Base-by-base conservation (phyloP, 2,113 vertebrate species). In the Scomber japonicus region DNA sequence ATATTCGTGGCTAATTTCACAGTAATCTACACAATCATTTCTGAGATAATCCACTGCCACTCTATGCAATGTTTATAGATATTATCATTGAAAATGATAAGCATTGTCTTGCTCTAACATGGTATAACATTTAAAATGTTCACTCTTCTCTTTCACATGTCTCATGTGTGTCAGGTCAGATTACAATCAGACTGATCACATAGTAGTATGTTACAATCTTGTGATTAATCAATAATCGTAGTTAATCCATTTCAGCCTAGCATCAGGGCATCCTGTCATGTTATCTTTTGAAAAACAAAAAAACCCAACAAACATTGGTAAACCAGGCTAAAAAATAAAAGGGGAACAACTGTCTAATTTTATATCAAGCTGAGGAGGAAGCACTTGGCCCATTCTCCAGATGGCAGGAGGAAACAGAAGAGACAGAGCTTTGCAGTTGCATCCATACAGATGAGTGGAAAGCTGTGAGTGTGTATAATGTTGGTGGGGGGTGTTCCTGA, bases 401-500 rank as follows among this genome's bases (percentile, higher is more conserved):
- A 91, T 91, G 82, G 75, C 71, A 81, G 40, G 48, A 74, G 63
- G 79, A 82, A 88, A 81, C 65, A 71, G 55, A 69, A 46, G 51
- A 88, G 82, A 82, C 44, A 14, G 31, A 50, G 57, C 71, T 80
- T 60, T 80, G 73, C 65, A 63, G 65, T 62, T 55, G 46, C 78
- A 75, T 85, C 83, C 82, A 84, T 87, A 82, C 79, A 90, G 85
- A 88, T 87, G 87, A 89, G 85, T 73, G 61, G 59, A 86, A 88
- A 86, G 86, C 87, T 87, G 84, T 77, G 65, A 88, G 75, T 82
- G 67, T 81, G 80, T 82, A 84, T 86, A 77, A 80, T 69, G 48
- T 70, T 88, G 63, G 88, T 75, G 60, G 86, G 81, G 77, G 84
- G 85, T 87, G 81, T 86, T 90, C 89, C 89, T 90, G 91, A 91